Evolutionary conservation across 35 echinoderm and acorn worm species (phyloP).

Genomic region (Apostichopus californicus): DNA sequence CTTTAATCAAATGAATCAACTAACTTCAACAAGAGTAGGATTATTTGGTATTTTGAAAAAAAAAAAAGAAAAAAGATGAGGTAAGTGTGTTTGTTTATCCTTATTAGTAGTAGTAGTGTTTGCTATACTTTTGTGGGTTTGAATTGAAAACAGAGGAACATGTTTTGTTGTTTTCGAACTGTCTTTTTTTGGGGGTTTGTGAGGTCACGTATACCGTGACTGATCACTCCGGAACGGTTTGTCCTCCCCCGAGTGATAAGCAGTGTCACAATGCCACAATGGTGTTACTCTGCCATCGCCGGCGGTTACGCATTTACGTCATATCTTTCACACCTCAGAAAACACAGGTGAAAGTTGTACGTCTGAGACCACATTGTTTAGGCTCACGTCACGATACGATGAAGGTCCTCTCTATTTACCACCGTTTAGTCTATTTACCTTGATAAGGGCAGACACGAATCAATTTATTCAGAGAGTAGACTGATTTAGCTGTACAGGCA

Average conservation of each 20-base stretch:
- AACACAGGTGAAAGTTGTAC: conserved; percentile 24
- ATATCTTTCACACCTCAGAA: conserved; percentile 18
- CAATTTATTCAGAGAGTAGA: neutral
- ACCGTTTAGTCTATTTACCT: neutral
- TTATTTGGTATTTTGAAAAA: neutral
- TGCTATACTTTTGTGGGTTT: too few relatives aligned
- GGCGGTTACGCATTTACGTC: neutral
- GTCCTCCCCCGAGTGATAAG: too few relatives aligned
- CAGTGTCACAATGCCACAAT: neutral
- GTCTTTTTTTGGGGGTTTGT: too few relatives aligned
- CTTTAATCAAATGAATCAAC: neutral
- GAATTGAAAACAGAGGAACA: too few relatives aligned
- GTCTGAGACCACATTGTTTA: neutral
- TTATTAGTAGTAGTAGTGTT: too few relatives aligned
- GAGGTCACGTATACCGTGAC: too few relatives aligned
- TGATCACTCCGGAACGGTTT: too few relatives aligned
- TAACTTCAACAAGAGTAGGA: neutral
- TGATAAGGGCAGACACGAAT: neutral
- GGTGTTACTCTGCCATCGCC: neutral
- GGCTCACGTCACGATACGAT: neutral
- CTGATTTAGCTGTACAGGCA: too few relatives aligned
- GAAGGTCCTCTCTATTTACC: neutral
- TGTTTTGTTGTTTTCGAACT: too few relatives aligned
- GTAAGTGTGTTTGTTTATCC: neutral
- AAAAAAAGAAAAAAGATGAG: neutral